Conservation (phyloP, 2,888 invertebrate genomes). For the Drosophila borealis region DNA sequence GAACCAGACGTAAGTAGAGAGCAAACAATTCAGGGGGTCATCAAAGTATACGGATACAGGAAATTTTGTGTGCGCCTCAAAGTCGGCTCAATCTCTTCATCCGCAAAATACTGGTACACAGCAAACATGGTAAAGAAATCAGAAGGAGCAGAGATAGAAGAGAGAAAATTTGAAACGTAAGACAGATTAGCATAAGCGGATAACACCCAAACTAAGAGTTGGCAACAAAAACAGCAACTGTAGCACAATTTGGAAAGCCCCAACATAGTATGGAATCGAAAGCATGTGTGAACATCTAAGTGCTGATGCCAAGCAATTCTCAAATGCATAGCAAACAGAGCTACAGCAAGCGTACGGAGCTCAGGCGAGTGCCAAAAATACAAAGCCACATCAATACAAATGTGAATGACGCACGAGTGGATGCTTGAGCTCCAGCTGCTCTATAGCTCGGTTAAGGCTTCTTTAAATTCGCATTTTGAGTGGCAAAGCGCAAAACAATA, state of each 20-base stretch:
- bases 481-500: constrained; percentile 28
- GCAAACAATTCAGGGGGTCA: constrained; percentile 49
- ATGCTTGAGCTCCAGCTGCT: constrained; percentile 18
- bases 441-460: constrained; percentile 5
- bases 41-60: constrained; percentile 52
- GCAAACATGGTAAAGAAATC: constrained; percentile 29
- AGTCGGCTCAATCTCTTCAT: constrained; percentile 66
- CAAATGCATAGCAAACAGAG: constrained; percentile 39
- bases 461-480: constrained; percentile 33
- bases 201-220: constrained; percentile 58
- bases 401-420: constrained; percentile 27
- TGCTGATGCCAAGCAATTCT: constrained; percentile 57
- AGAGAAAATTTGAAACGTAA: constrained; percentile 64
- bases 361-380: constrained; percentile 8
- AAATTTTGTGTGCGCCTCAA: constrained; percentile 35
- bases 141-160: constrained; percentile 11
- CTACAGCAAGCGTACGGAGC: constrained; percentile 3
- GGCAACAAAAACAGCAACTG: constrained; percentile 44
- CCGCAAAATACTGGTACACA: constrained; percentile 43
- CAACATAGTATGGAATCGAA: constrained; percentile 27
- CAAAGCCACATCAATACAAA: constrained; percentile 37
- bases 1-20: constrained; percentile 39
- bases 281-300: constrained; percentile 64
- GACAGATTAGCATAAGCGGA: constrained; percentile 80
- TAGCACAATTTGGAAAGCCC: constrained; percentile 30